phyloP scores from a whole-genome alignment of 2,888 invertebrate species.

The Drosophila paranaensis region DNA sequence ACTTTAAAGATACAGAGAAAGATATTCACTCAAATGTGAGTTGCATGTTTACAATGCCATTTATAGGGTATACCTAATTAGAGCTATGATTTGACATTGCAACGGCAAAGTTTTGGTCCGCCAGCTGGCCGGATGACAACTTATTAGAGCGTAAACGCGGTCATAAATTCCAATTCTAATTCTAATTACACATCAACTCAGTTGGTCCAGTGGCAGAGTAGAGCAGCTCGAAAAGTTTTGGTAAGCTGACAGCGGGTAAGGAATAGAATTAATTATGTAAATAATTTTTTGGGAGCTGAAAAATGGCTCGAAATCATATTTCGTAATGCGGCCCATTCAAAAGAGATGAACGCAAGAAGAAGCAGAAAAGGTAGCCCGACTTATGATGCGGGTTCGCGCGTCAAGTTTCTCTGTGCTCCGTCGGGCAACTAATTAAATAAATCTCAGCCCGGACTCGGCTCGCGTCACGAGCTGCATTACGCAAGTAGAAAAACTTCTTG shows the following conservation, averaged over 20 bases:
- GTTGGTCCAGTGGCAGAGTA: constrained; percentile 25
- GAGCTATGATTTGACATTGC: constrained; percentile 12
- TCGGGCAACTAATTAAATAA: constrained; percentile 54
- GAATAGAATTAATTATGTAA: constrained; percentile 47
- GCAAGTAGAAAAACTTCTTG: constrained; percentile 46
- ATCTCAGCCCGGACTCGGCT: constrained; percentile 17
- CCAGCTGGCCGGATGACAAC: constrained; percentile 4
- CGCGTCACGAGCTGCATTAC: constrained; percentile 34
- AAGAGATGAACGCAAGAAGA: constrained; percentile 13
- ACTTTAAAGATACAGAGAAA: not conserved
- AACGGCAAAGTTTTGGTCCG: not conserved
- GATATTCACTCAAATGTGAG: not conserved
- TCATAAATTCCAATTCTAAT: constrained; percentile 43
- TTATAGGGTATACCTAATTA: not conserved
- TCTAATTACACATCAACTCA: constrained; percentile 48
- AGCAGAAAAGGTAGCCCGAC: constrained; percentile 41
- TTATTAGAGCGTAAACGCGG: constrained; percentile 29
- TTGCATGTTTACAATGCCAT: not conserved
- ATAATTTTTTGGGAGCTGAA: constrained; percentile 21
- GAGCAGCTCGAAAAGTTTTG: constrained; percentile 4
- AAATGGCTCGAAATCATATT: constrained; percentile 29
- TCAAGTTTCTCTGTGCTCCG: constrained; percentile 28
- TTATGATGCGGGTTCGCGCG: constrained; percentile 28
- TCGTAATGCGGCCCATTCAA: constrained; percentile 22
- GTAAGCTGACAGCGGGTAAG: constrained; percentile 4